Conservation (phyloP, 37 sponge, comb jelly and placozoan species). For the Axinella damicornis region DNA sequence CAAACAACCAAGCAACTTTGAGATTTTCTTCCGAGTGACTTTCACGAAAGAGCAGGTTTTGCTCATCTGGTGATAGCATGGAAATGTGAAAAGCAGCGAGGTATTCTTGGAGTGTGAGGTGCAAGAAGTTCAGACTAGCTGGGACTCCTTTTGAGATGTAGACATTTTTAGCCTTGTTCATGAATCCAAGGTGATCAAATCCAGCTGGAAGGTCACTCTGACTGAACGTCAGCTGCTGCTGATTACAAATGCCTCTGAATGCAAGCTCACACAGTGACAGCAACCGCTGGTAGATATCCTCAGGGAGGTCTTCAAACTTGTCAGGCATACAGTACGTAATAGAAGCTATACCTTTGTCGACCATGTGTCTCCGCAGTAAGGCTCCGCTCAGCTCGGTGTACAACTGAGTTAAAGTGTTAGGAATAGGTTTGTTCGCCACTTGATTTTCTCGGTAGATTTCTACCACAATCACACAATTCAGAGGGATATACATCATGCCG, state of each 20-base stretch:
- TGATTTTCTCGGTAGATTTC: slow-evolving; percentile 2
- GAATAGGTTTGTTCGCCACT: not conserved
- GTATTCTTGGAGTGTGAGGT: slow-evolving; percentile 22
- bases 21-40: not conserved
- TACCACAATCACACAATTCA: slow-evolving; percentile 2
- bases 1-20: slow-evolving; percentile 15
- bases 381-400: not conserved
- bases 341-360: not conserved
- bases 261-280: slow-evolving; percentile 8
- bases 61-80: not conserved
- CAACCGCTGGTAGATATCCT: not conserved
- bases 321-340: not conserved
- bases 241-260: slow-evolving; percentile 5
- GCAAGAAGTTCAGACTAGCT: not conserved
- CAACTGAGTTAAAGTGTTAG: slow-evolving; percentile 6
- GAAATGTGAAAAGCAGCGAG: slow-evolving; percentile 14
- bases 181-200: slow-evolving; percentile 24
- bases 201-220: not conserved
- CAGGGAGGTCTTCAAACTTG: not conserved
- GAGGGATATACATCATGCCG: slow-evolving; percentile 10
- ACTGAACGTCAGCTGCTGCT: slow-evolving; percentile 3
- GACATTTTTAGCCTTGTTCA: not conserved
- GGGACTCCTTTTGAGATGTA: not conserved
- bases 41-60: not conserved
- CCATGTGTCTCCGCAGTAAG: not conserved